Percentiles rank a stretch among this genome's conserved stretches.
Conservation (phyloP, 2,797 vertebrate genomes). For the Pogonophryne albipinna region DNA sequence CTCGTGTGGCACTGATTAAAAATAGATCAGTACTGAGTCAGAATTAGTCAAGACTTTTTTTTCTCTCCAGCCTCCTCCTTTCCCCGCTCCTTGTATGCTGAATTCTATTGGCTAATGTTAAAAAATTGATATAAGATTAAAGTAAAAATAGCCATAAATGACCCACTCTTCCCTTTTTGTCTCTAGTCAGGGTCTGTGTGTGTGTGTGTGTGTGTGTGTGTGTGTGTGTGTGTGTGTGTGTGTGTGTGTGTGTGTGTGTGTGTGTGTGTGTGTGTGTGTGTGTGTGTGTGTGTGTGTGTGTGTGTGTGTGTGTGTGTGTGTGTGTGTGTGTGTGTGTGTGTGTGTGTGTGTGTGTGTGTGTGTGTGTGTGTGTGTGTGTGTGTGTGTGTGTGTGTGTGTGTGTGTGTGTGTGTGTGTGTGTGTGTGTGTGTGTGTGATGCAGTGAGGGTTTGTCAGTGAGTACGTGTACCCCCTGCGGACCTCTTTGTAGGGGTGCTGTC, state of each 20-base stretch:
- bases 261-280: slow-evolving; percentile 8
- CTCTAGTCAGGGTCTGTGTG: background rate
- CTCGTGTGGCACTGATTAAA: slow-evolving; percentile 74
- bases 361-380: slow-evolving; percentile 2
- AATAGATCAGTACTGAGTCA: slow-evolving; percentile 79
- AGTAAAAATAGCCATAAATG: slow-evolving; percentile 54
- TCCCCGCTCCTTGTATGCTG: slow-evolving; percentile 28
- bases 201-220: slow-evolving; percentile 5
- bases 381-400: slow-evolving; percentile 9
- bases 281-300: slow-evolving; percentile 7
- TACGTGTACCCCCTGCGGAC: slow-evolving; percentile 67
- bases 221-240: slow-evolving; percentile 14
- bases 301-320: slow-evolving; percentile 8
- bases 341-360: slow-evolving; percentile 9
- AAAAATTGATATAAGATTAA: slow-evolving; percentile 38
- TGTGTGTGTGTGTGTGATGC: slow-evolving; percentile 18
- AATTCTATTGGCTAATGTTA: slow-evolving; percentile 41
- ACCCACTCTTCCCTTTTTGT: slow-evolving; percentile 29
- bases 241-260: too few species aligned
- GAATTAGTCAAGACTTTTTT: slow-evolving; percentile 72
- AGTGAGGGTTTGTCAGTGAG: slow-evolving; percentile 62
- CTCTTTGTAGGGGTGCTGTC: slow-evolving; percentile 72
- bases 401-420: slow-evolving; percentile 1
- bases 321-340: slow-evolving; percentile 5
- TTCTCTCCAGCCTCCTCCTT: slow-evolving; percentile 39